Percentiles rank a stretch among this genome's conserved stretches.
Conservation (phyloP, 1,140 invertebrate genomes). For the Polyergus mexicanus region DNA sequence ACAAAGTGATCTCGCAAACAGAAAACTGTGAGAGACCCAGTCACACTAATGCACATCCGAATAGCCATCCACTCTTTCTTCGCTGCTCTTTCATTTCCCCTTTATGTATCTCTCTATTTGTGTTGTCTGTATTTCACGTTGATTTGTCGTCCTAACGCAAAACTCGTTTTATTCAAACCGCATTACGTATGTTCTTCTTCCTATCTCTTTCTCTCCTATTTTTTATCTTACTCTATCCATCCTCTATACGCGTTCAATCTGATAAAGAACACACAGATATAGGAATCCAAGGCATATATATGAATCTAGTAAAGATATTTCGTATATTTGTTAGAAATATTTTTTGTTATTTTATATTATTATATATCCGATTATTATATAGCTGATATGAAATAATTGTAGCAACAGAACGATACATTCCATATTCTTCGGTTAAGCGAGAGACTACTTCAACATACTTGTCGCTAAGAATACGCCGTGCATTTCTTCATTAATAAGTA, state of each 20-base stretch:
- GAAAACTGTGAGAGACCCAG: not conserved
- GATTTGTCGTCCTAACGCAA: not conserved
- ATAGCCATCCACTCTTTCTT: not conserved
- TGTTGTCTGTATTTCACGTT: not conserved
- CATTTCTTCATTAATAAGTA: not conserved
- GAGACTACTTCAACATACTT: too few relatives aligned
- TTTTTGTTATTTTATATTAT: too few relatives aligned
- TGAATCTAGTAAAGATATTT: too few relatives aligned
- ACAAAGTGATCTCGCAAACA: not conserved
- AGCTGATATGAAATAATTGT: too few relatives aligned
- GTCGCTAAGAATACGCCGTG: too few relatives aligned
- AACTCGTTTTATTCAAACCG: not conserved
- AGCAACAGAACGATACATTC: too few relatives aligned
- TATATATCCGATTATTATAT: too few relatives aligned
- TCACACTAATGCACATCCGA: not conserved
- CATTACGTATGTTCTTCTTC: slow-evolving; percentile 21
- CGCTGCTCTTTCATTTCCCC: not conserved
- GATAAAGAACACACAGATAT: too few relatives aligned
- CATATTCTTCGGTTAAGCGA: too few relatives aligned
- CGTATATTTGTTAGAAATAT: too few relatives aligned
- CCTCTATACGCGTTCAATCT: not conserved
- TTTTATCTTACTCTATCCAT: not conserved
- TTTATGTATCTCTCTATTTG: not conserved
- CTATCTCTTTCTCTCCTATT: not conserved
- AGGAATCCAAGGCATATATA: too few relatives aligned